These are phyloP conservation scores for Labeo catla DNA, from an alignment of 2,113 vertebrate species.

Conservation along the genomic window DNA sequence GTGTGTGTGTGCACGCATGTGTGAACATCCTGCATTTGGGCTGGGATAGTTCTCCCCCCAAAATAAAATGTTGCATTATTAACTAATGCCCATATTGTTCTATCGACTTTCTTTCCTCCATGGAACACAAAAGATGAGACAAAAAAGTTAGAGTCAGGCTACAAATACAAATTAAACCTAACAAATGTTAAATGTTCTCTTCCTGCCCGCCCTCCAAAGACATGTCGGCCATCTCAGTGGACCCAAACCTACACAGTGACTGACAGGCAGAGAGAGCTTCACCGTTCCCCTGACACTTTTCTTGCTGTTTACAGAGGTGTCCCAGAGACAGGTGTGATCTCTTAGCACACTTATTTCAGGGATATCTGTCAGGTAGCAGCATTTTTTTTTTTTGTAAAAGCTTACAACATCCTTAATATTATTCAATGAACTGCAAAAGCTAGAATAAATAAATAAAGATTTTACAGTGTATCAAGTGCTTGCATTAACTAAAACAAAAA, in stretches of 20 bases:
- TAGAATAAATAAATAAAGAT: background rate
- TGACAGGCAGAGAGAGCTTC: constrained; percentile 8
- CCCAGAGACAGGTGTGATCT: background rate
- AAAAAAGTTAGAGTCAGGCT: background rate
- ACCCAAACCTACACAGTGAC: background rate
- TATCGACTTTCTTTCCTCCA: background rate
- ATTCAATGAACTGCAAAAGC: background rate
- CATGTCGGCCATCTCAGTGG: background rate
- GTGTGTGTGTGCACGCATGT: background rate
- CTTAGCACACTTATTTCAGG: background rate
- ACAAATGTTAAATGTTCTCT: background rate
- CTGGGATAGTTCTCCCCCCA: background rate
- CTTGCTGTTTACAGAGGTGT: background rate
- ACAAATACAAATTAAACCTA: background rate
- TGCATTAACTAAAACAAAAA: background rate
- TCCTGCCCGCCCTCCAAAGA: background rate
- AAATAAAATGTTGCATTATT: background rate
- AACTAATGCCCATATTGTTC: background rate
- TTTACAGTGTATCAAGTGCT: background rate
- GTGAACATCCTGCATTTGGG: background rate
- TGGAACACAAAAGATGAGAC: background rate
- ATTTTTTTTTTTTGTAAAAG: background rate
- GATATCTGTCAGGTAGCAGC: background rate
- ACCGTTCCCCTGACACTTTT: background rate
- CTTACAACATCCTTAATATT: background rate